Percentiles rank a stretch among this genome's conserved stretches.
These are phyloP conservation scores for Danio kyathit DNA, from an alignment of 2,797 vertebrate genomes.

Conservation along the genomic window DNA sequence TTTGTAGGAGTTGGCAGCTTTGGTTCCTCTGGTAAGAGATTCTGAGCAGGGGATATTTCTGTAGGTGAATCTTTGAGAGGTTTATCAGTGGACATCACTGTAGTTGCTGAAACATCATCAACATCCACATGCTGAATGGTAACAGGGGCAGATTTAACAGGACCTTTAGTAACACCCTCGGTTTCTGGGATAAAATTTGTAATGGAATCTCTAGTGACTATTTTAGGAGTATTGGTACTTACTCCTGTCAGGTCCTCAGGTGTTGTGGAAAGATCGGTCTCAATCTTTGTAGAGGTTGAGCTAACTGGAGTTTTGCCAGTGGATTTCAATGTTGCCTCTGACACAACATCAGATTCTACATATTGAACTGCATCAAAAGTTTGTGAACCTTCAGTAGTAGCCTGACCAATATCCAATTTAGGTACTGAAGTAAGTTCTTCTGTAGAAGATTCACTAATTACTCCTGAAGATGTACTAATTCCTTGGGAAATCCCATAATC, in stretches of 20 bases:
- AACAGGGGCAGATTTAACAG: slow-evolving; percentile 16
- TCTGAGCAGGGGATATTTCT: slow-evolving; percentile 32
- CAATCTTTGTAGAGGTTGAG: slow-evolving; percentile 38
- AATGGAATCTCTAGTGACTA: background rate
- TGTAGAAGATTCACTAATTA: background rate
- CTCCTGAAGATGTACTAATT: background rate
- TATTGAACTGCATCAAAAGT: slow-evolving; percentile 8
- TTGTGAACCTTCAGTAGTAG: slow-evolving; percentile 17
- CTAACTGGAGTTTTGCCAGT: slow-evolving; percentile 41
- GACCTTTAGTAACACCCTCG: slow-evolving; percentile 14
- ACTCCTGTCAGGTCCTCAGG: background rate
- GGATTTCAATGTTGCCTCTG: slow-evolving; percentile 13
- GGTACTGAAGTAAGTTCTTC: slow-evolving; percentile 4
- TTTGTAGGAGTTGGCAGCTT: slow-evolving; percentile 20
- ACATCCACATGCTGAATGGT: slow-evolving; percentile 10
- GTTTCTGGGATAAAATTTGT: slow-evolving; percentile 1
- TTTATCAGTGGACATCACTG: slow-evolving; percentile 8
- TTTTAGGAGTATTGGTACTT: background rate
- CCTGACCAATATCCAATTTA: slow-evolving; percentile 6
- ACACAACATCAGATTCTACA: slow-evolving; percentile 4
- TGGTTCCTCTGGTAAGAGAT: slow-evolving; percentile 42
- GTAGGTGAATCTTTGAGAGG: slow-evolving; percentile 40
- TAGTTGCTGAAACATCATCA: slow-evolving; percentile 24
- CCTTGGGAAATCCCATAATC: background rate
- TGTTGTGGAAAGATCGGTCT: slow-evolving; percentile 7